Conservation (phyloP, 2,888 invertebrate genomes). For the Ichneumon xanthorius region DNA sequence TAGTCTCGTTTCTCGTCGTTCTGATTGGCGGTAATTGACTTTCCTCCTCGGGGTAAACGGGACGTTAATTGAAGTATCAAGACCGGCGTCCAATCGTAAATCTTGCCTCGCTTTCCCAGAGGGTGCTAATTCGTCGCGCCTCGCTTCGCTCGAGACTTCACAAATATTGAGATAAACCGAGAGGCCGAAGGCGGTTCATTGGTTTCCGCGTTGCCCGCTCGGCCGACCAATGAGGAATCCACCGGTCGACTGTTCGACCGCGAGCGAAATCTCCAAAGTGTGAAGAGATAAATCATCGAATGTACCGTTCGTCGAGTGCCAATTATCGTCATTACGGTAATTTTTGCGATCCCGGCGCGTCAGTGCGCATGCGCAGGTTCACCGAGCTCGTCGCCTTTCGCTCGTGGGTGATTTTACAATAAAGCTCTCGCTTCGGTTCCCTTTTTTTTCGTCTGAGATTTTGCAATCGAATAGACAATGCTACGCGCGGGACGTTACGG, state of each 20-base stretch:
- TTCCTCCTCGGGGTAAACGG: slow-evolving; percentile 25
- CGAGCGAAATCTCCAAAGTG: slow-evolving; percentile 35
- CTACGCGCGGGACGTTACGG: neutral
- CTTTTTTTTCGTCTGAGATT: slow-evolving; percentile 45
- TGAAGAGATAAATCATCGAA: slow-evolving; percentile 65
- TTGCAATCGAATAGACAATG: slow-evolving; percentile 61
- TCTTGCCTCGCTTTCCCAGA: slow-evolving; percentile 23
- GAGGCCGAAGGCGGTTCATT: slow-evolving; percentile 39
- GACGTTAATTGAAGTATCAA: slow-evolving; percentile 51
- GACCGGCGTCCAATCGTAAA: slow-evolving; percentile 43
- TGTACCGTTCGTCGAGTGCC: slow-evolving; percentile 53
- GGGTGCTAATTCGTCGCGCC: slow-evolving; percentile 53
- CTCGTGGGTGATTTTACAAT: slow-evolving; percentile 38
- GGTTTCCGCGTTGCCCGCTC: slow-evolving; percentile 36
- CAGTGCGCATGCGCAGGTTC: slow-evolving; percentile 36
- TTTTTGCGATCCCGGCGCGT: slow-evolving; percentile 46
- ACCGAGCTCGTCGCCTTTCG: slow-evolving; percentile 6
- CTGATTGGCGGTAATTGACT: slow-evolving; percentile 58
- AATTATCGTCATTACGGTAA: slow-evolving; percentile 64
- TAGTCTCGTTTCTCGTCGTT: neutral
- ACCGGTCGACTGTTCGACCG: neutral
- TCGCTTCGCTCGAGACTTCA: neutral
- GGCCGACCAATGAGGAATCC: slow-evolving; percentile 44
- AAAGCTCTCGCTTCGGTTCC: slow-evolving; percentile 42
- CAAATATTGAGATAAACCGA: slow-evolving; percentile 48